Base-by-base conservation (phyloP, 1,140 invertebrate genomes). In the Dendroctonus valens region DNA sequence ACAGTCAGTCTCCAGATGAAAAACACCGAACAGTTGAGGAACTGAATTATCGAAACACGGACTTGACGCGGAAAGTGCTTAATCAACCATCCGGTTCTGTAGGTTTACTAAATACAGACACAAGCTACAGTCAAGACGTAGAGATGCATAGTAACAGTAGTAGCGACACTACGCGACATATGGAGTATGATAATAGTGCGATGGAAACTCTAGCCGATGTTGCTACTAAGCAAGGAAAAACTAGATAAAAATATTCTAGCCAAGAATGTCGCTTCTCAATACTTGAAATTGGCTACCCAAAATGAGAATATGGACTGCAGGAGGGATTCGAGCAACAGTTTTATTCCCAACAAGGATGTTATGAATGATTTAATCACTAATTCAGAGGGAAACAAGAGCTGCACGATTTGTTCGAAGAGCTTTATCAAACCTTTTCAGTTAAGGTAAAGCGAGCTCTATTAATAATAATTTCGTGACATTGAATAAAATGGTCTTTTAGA, bases 371-470 rank as follows among this genome's bases (percentile, higher is more conserved):
- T 79, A 9, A 76, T 79, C 48, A 75, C 73, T 7, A 78, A 77
- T 49, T 69, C 76, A 0, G 77, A 79, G 52, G 77, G 77, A 46
- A 78, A 76, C 60, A 78, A 77, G 63, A 78, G 72, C 66, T 98
- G 96, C 77, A 85, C 83, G 52, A 89, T 97, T 70, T 98, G 96
- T 80, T 87, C 90, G 62, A 97, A 96, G 81, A 87, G 88, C 63
- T 98, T 98, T 79, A 89, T 86, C 57, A 93, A 94, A 80, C 89
- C 91, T 52, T 91, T 91, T 73, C 94, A 97, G 77, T 80, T 98
- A 67, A 85, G 88, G 76, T 77, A 68, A 71, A 69, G 26, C 26
- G 37, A 5, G 11, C 11, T 57, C 37, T 15, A 3, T 52, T 52
- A 5, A 12, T 52, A 9, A 11, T 52, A 11, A n/a, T 52, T 52